Conservation (phyloP, 2,888 invertebrate species). For the Orthosia cruda region DNA sequence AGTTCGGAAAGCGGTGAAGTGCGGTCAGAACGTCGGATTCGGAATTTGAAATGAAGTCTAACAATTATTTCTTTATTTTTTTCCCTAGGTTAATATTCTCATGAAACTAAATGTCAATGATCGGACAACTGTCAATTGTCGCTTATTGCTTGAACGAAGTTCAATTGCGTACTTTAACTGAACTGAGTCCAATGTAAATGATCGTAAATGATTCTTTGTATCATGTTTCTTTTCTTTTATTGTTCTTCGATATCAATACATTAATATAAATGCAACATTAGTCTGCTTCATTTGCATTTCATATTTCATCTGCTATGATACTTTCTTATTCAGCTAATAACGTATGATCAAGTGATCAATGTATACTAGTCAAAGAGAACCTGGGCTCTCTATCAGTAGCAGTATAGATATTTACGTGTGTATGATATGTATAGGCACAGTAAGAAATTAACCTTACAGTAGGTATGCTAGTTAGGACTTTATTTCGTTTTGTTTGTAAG, state of each 20-base stretch:
- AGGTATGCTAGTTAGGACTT: neutral
- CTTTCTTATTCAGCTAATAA: no score
- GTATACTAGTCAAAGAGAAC: no score
- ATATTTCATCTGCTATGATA: neutral
- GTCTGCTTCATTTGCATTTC: neutral
- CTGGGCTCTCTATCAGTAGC: no score
- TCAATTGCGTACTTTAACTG: constrained; percentile 4
- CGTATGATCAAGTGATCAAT: no score
- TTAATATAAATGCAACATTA: neutral
- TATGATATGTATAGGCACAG: no score
- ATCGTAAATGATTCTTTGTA: neutral
- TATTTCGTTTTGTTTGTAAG: neutral
- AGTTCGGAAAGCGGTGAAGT: constrained; percentile 40
- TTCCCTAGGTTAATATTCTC: neutral
- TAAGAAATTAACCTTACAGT: neutral
- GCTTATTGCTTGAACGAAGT: constrained; percentile 1
- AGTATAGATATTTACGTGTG: no score
- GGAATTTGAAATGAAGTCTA: constrained; percentile 50
- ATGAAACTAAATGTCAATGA: constrained; percentile 25
- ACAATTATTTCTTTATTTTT: neutral
- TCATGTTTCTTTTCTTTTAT: constrained; percentile 3
- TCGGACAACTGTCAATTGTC: neutral
- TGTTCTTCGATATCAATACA: neutral
- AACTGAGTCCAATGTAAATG: neutral
- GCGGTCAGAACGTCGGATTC: constrained; percentile 16